These are phyloP conservation scores for Copsychus sechellarum DNA, from an alignment of 2,113 vertebrate genomes.

Conservation along the genomic window DNA sequence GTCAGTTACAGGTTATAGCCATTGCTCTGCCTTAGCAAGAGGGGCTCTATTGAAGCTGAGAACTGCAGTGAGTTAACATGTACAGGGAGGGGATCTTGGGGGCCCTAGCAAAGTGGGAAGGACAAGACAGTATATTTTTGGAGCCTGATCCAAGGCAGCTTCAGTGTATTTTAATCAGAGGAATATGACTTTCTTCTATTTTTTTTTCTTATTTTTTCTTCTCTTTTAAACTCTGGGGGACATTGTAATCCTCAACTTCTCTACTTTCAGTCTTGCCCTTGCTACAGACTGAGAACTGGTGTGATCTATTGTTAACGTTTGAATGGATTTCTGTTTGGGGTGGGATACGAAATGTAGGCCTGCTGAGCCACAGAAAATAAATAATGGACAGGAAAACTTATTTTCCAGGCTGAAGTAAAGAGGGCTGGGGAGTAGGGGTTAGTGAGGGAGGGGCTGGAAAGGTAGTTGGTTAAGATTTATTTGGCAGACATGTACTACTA, in stretches of 20 bases:
- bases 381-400: constrained; percentile 38
- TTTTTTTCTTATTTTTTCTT: no score
- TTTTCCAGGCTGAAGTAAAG: background rate
- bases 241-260: background rate
- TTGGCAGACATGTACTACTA: constrained; percentile 41
- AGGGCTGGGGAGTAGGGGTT: background rate
- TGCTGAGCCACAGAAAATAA: constrained; percentile 55
- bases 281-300: background rate
- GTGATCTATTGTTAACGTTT: constrained; percentile 43
- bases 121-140: background rate
- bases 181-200: background rate
- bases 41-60: background rate
- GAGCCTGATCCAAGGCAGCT: background rate
- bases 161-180: background rate
- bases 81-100: background rate
- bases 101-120: background rate
- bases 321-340: constrained; percentile 40
- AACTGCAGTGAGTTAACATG: background rate
- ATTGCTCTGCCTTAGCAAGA: background rate
- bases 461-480: constrained; percentile 66
- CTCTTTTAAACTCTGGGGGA: background rate
- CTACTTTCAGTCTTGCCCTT: background rate
- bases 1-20: background rate
- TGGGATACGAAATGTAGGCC: constrained; percentile 5
- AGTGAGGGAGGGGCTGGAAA: constrained; percentile 42